Percentiles rank a stretch among this genome's conserved stretches.
Evolutionary conservation across 2,113 vertebrate species (phyloP).

Genomic region (Scortum barcoo): DNA sequence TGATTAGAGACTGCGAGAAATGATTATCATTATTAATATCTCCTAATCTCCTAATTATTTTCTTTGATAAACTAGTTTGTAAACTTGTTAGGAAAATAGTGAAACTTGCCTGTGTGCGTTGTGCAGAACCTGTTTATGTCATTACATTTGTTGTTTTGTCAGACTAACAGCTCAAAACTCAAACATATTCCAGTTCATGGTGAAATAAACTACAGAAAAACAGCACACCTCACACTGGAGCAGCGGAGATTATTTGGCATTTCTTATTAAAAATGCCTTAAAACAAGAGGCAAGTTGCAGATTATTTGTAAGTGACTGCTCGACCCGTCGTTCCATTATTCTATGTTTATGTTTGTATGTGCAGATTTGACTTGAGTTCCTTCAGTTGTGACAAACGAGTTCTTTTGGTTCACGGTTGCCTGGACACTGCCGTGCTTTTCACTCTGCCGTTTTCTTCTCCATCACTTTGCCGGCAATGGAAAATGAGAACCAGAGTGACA

Average conservation of each 20-base stretch:
- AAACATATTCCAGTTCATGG: neutral
- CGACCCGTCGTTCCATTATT: fast-evolving
- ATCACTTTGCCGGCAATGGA: neutral
- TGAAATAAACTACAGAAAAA: neutral
- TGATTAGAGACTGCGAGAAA: neutral
- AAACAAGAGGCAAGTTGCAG: no score
- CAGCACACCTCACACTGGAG: neutral
- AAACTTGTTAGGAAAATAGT: neutral
- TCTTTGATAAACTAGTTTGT: neutral
- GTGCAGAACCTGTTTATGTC: neutral
- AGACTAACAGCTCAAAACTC: no score
- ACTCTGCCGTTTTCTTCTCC: neutral
- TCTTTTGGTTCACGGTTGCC: neutral
- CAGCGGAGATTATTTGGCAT: neutral
- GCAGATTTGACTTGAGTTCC: neutral
- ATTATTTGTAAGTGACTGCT: neutral
- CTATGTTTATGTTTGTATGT: no score
- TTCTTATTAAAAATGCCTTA: neutral
- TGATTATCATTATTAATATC: neutral
- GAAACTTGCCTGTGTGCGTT: neutral
- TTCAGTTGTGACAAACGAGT: neutral
- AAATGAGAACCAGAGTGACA: neutral
- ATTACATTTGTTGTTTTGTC: neutral
- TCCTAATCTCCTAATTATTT: neutral
- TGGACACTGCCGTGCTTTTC: neutral